phyloP scores from a whole-genome alignment of 2,797 vertebrate genomes.

The Dryobates pubescens region DNA sequence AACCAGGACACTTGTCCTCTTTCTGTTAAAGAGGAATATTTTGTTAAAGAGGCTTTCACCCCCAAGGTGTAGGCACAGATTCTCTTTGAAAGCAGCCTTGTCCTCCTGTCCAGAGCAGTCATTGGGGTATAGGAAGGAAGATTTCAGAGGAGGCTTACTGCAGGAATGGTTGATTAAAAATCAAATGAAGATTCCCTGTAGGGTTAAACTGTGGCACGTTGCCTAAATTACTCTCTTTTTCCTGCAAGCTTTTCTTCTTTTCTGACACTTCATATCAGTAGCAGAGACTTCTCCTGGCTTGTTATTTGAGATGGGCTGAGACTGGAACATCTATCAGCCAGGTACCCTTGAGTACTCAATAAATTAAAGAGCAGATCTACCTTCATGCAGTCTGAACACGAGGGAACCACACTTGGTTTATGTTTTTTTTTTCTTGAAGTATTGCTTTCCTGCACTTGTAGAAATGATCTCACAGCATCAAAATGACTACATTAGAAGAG shows the following conservation, averaged over 20 bases:
- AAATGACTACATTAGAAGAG: not conserved
- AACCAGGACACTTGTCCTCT: too few species aligned
- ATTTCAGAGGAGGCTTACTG: not conserved
- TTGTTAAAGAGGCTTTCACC: too few species aligned
- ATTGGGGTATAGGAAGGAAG: not conserved
- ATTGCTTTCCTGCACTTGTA: slow-evolving; percentile 10
- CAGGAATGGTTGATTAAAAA: slow-evolving; percentile 39
- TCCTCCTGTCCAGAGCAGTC: not conserved
- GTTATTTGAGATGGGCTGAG: slow-evolving; percentile 52
- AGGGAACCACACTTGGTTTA: not conserved
- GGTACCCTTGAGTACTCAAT: slow-evolving; percentile 38
- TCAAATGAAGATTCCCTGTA: not conserved
- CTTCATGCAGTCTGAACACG: not conserved
- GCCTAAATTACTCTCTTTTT: not conserved
- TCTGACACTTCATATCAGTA: slow-evolving; percentile 27
- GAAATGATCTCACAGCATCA: not conserved
- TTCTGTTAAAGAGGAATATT: too few species aligned
- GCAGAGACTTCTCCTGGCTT: slow-evolving; percentile 34
- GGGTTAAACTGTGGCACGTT: not conserved
- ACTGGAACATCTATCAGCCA: slow-evolving; percentile 57
- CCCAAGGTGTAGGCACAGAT: too few species aligned
- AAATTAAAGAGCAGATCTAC: slow-evolving; percentile 50
- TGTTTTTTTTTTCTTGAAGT: slow-evolving; percentile 1
- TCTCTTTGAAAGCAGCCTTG: not conserved
- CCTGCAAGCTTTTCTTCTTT: slow-evolving; percentile 23